A percentile compares a stretch with the other conserved stretches of the same genome.
Conservation (phyloP, 1,140 invertebrate species). For the Drosophila pectinifera region DNA sequence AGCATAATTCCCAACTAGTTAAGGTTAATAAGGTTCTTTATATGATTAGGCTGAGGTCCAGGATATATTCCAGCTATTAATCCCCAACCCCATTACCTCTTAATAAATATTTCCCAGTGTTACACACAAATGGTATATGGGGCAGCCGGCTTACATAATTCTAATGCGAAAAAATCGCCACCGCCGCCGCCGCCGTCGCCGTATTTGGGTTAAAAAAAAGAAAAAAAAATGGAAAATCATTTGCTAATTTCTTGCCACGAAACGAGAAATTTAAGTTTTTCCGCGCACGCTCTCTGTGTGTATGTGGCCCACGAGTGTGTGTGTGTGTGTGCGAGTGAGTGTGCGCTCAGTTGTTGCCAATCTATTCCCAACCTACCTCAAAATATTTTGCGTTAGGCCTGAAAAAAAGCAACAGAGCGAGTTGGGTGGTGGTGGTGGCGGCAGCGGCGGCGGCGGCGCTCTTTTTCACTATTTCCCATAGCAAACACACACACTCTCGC, state of each 20-base stretch:
- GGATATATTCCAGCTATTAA: background rate
- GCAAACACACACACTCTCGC: slow-evolving; percentile 12
- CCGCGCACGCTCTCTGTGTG: slow-evolving; percentile 51
- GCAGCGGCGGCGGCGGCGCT: slow-evolving; percentile 36
- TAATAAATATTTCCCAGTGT: slow-evolving; percentile 10
- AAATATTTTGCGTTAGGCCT: slow-evolving; percentile 83
- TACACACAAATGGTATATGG: slow-evolving; percentile 21
- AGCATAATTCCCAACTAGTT: too few relatives aligned
- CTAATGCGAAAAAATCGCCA: slow-evolving; percentile 58
- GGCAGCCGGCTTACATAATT: slow-evolving; percentile 72
- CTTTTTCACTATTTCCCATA: slow-evolving; percentile 81
- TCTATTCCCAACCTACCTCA: slow-evolving; percentile 85
- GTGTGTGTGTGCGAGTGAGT: slow-evolving; percentile 49
- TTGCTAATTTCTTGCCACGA: slow-evolving; percentile 81
- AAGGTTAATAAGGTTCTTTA: too few relatives aligned
- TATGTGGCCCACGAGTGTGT: slow-evolving; percentile 14
- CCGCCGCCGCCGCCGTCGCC: slow-evolving; percentile 40
- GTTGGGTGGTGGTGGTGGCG: slow-evolving; percentile 47
- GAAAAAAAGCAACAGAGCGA: slow-evolving; percentile 77
- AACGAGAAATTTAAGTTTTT: slow-evolving; percentile 83
- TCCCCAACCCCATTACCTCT: background rate
- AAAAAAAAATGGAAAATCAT: slow-evolving; percentile 72
- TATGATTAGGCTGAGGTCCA: background rate
- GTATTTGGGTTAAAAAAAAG: slow-evolving; percentile 79
- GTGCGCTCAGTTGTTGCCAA: slow-evolving; percentile 75